A percentile compares a stretch with the other conserved stretches of the same genome.
Evolutionary conservation across 1,140 invertebrate genomes (phyloP).

Genomic region (Drosophila ogumai): DNA sequence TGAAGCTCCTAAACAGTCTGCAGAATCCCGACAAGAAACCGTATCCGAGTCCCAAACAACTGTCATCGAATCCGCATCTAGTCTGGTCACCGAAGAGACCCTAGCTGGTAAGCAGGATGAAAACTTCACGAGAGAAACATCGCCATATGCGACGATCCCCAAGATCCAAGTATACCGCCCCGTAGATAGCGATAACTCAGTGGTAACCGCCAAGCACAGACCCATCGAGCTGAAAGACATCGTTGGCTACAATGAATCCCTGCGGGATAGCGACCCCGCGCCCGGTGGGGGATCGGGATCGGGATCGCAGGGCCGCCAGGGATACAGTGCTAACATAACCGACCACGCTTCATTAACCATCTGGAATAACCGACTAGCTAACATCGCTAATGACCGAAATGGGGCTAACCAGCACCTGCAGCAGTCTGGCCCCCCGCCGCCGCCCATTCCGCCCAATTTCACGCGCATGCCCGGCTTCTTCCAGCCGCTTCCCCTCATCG

Average conservation of each 20-base stretch:
- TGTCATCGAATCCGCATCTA: slow-evolving; percentile 21
- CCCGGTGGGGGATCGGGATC: slow-evolving; percentile 29
- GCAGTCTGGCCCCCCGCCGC: slow-evolving; percentile 63
- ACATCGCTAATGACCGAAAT: slow-evolving; percentile 54
- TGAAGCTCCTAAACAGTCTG: slow-evolving; percentile 9
- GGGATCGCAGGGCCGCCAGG: slow-evolving; percentile 49
- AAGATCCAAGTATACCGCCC: slow-evolving; percentile 58
- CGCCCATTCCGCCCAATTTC: slow-evolving; percentile 74
- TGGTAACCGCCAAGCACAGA: slow-evolving; percentile 56
- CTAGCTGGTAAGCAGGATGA: slow-evolving; percentile 63
- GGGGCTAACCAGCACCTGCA: slow-evolving; percentile 41
- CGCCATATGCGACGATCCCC: slow-evolving; percentile 41
- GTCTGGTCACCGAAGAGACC: slow-evolving; percentile 36
- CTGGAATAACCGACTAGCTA: slow-evolving; percentile 76
- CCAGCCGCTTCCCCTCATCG: slow-evolving; percentile 81
- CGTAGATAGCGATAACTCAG: slow-evolving; percentile 39
- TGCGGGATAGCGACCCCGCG: slow-evolving; percentile 59
- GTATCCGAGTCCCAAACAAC: slow-evolving; percentile 4
- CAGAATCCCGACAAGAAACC: slow-evolving; percentile 1
- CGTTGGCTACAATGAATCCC: slow-evolving; percentile 72
- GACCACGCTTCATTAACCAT: slow-evolving; percentile 77
- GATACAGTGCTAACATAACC: slow-evolving; percentile 69
- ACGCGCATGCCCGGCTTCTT: slow-evolving; percentile 84
- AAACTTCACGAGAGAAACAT: slow-evolving; percentile 11
- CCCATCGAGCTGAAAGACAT: slow-evolving; percentile 73